Conservation (phyloP, 2,113 vertebrate species). For the Mormyrus iriodes region DNA sequence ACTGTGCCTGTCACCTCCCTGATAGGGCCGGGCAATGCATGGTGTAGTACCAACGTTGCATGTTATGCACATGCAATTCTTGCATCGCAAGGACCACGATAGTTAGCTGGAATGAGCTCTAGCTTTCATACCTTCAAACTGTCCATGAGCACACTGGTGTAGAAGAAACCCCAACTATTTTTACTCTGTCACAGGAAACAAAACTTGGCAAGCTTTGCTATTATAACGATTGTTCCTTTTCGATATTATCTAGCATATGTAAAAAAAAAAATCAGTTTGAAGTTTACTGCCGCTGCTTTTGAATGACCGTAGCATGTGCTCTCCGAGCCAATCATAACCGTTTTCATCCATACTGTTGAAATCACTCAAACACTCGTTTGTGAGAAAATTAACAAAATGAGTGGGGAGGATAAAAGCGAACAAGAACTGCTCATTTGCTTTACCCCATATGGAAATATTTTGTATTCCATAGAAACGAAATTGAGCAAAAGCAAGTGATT, state of each 20-base stretch:
- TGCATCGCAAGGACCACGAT: background rate
- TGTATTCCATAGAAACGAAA: background rate
- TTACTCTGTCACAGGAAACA: background rate
- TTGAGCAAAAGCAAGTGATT: background rate
- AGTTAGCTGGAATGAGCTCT: background rate
- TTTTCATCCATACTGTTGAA: background rate
- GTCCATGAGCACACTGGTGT: background rate
- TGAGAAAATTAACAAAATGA: background rate
- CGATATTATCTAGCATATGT: background rate
- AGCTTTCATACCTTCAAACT: background rate
- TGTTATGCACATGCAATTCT: background rate
- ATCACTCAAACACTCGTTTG: background rate
- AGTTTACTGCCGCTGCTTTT: background rate
- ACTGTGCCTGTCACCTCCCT: background rate
- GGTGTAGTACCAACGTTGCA: background rate
- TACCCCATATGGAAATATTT: background rate
- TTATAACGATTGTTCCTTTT: background rate
- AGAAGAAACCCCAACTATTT: background rate
- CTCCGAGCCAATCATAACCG: background rate
- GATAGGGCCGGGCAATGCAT: background rate
- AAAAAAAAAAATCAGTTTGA: background rate
- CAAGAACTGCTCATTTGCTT: background rate
- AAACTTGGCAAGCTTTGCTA: background rate
- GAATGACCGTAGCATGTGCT: background rate
- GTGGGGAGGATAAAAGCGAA: background rate